phyloP scores from a whole-genome alignment of 2,797 vertebrate genomes.

The Enteromius thamalakanensis region DNA sequence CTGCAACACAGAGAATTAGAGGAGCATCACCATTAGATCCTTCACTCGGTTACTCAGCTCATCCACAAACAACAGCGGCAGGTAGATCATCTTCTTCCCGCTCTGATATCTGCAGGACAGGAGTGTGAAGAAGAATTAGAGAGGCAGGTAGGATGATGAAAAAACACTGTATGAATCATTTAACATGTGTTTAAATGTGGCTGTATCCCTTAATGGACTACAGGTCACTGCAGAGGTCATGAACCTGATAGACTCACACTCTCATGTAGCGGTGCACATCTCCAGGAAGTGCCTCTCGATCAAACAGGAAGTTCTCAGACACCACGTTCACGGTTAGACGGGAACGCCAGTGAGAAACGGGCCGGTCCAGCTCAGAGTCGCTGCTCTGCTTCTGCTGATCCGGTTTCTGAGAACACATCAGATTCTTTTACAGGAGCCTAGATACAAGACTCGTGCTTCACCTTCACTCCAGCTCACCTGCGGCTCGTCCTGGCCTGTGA shows the following conservation, averaged over 20 bases:
- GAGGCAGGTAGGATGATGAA: background rate
- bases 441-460: background rate
- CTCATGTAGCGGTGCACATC: constrained; percentile 96
- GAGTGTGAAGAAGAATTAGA: background rate
- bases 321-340: constrained; percentile 92
- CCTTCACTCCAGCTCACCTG: constrained; percentile 73
- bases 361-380: constrained; percentile 67
- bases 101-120: constrained; percentile 83
- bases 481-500: constrained; percentile 83
- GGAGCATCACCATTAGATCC: constrained; percentile 86
- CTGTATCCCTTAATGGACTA: background rate
- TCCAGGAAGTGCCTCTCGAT: constrained; percentile 87
- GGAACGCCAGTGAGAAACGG: constrained; percentile 92
- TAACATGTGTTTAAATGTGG: background rate
- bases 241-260: constrained; percentile 79
- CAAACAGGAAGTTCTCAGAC: constrained; percentile 91
- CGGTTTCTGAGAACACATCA: constrained; percentile 22
- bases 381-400: constrained; percentile 47
- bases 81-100: constrained; percentile 92
- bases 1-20: background rate
- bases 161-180: background rate
- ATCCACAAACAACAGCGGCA: constrained; percentile 98
- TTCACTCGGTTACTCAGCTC: constrained; percentile 97
- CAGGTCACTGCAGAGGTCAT: background rate
- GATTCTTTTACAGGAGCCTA: background rate